Evolutionary conservation across 2,888 invertebrate species (phyloP), one percentile per base, ranked within the genome.

Genomic region (Agrochola lychnidis): DNA sequence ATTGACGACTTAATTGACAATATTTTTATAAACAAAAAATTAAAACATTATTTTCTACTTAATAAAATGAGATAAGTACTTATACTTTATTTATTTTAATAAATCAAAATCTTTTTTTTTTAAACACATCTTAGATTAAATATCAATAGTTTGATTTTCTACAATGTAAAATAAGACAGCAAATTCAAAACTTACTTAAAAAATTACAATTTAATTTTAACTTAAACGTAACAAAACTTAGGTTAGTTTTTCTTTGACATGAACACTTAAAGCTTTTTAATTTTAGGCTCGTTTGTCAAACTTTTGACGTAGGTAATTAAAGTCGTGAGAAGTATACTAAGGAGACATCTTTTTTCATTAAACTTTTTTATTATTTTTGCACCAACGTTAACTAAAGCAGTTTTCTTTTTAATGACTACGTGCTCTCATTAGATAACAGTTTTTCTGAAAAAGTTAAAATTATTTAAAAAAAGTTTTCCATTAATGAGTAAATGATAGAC

Each of bases 201-300:
- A 62, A 69, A 77, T 19, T 45, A 78, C 59, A 73, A 81, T 66
- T 67, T 78, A 73, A 63, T 69, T 77, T 63, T 42, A 68, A 78
- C 61, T 62, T 87, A 71, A 68, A 67, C 25, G 14, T 72, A 67
- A 70, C 36, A 25, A 73, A 83, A 63, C 76, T 84, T 74, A 83
- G 70, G 62, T 79, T 79, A 70, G 61, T 82, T 87, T 88, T 90
- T 95, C 96, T 96, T 96, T 96, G 96, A 95, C 93, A 94, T 94
- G 86, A 89, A 92, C 90, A 91, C 88, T 96, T 96, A 96, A 96
- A 96, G 96, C 96, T 96, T 94, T 91, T 79, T 83, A 88, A 91
- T 92, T 94, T 94, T 95, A 95, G 94, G 94, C 94, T 93, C 85
- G 81, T 89, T 90, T 85, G 72, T 83, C 84, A 82, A 86, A 80